These are phyloP conservation scores for Sebastes goodei DNA, from an alignment of 2,797 vertebrate species.

Conservation along the genomic window DNA sequence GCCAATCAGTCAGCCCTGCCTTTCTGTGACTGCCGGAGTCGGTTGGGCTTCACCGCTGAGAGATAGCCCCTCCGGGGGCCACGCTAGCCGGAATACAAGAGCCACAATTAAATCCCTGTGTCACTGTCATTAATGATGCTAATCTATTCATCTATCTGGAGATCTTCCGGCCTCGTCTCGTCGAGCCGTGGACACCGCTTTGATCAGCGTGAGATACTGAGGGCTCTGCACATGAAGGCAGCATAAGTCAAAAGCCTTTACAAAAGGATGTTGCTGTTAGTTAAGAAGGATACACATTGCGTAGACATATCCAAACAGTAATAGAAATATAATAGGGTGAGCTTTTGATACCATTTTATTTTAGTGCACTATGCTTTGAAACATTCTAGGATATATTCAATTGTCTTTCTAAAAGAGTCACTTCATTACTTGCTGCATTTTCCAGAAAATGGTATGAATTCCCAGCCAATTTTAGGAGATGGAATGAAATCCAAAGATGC, in stretches of 20 bases:
- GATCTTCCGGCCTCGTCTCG: conserved; percentile 57
- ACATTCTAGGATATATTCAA: not conserved
- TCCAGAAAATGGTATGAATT: conserved; percentile 1
- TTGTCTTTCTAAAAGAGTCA: not conserved
- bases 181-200: conserved; percentile 45
- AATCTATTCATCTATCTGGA: conserved; percentile 71
- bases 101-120: conserved; percentile 69
- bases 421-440: conserved; percentile 4
- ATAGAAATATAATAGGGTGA: not conserved
- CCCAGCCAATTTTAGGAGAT: conserved; percentile 15
- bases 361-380: not conserved
- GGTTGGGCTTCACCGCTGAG: conserved; percentile 31
- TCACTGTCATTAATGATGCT: conserved; percentile 67
- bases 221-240: conserved; percentile 41
- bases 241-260: conserved; percentile 46
- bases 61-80: conserved; percentile 38
- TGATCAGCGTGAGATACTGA: conserved; percentile 44
- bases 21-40: conserved; percentile 32
- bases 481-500: conserved; percentile 33
- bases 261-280: not conserved
- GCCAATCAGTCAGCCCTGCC: conserved; percentile 56
- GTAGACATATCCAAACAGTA: not conserved
- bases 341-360: not conserved
- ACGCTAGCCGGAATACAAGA: conserved; percentile 59
- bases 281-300: not conserved